phyloP scores from a whole-genome alignment of 2,113 vertebrate genomes.

The Trogon surrucura region DNA sequence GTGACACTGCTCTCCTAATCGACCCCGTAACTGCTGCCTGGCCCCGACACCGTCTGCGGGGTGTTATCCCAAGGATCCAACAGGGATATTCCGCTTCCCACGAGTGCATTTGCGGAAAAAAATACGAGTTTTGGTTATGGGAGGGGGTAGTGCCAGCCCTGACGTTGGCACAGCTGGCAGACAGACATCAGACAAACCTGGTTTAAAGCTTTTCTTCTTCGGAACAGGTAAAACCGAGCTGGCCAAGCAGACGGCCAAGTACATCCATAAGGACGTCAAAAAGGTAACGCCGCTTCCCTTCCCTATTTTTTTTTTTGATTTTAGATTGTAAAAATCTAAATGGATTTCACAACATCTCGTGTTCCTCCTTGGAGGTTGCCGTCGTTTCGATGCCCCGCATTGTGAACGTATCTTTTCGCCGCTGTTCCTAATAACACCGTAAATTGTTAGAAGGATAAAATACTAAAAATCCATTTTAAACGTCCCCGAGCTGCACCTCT shows the following conservation, averaged over 20 bases:
- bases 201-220: not conserved
- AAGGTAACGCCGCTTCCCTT: constrained; percentile 79
- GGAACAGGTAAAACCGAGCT: constrained; percentile 93
- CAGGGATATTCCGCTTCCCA: not conserved
- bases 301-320: too few species aligned
- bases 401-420: not conserved
- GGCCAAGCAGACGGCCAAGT: constrained; percentile 96
- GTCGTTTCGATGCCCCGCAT: not conserved
- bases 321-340: not conserved
- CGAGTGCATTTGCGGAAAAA: not conserved
- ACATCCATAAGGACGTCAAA: constrained; percentile 95
- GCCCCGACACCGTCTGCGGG: too few species aligned
- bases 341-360: not conserved
- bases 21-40: too few species aligned
- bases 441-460: not conserved
- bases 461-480: not conserved
- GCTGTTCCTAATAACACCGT: not conserved
- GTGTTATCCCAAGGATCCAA: not conserved
- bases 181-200: not conserved
- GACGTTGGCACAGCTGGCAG: not conserved
- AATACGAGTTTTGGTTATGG: rapidly evolving
- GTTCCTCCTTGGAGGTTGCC: not conserved
- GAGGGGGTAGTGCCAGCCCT: too few species aligned
- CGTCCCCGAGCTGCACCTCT: not conserved
- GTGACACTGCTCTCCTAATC: not conserved